Evolutionary conservation across 2,797 vertebrate genomes (phyloP).

Genomic region (Cuniculus paca): DNA sequence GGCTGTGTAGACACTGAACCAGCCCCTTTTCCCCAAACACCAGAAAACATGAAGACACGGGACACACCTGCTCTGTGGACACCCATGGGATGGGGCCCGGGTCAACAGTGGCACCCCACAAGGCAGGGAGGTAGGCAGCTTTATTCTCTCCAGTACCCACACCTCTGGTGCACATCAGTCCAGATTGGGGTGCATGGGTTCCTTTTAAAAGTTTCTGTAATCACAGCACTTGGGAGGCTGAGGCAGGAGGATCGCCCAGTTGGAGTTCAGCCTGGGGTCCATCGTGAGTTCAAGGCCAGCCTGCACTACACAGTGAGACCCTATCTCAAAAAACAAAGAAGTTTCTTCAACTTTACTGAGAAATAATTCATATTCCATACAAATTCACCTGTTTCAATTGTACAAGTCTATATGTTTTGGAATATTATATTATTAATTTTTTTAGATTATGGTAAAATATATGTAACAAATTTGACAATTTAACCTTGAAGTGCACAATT

Average conservation of each 20-base stretch:
- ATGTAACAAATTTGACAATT: background rate
- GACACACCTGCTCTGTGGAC: no score
- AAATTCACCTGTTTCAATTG: background rate
- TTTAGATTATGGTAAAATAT: background rate
- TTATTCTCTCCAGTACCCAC: background rate
- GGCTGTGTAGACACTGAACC: background rate
- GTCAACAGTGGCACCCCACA: no score
- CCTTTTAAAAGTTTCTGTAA: background rate
- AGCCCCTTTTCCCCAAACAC: fast-evolving
- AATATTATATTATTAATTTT: background rate
- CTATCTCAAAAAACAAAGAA: no score
- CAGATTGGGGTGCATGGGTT: background rate
- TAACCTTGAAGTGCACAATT: background rate
- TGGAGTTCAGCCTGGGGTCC: no score
- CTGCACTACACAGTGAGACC: no score
- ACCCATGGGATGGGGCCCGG: fast-evolving
- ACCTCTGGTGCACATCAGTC: background rate
- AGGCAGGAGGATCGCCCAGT: no score
- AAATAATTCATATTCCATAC: background rate
- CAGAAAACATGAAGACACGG: background rate
- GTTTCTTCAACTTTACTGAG: background rate
- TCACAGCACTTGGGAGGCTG: no score
- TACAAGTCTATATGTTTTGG: background rate
- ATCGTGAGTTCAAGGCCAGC: no score
- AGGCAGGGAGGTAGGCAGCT: background rate